A percentile compares a stretch with the other conserved stretches of the same genome.
Evolutionary conservation across 1,140 invertebrate genomes (phyloP).

Genomic region (Pristionchus pacificus): DNA sequence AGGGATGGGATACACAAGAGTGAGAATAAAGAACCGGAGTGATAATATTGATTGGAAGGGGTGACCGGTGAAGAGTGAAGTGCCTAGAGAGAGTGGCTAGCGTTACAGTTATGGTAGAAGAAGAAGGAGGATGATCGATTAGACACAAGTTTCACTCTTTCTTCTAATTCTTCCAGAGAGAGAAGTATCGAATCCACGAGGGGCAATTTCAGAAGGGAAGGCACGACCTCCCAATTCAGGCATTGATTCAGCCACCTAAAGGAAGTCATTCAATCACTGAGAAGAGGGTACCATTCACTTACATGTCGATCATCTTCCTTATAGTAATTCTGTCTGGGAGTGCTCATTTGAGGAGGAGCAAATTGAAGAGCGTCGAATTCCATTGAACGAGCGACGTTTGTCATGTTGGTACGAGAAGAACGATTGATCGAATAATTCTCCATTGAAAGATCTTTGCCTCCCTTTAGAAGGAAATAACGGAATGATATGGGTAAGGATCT

Average conservation of each 20-base stretch:
- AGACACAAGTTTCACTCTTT: slow-evolving; percentile 38
- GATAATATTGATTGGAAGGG: no score
- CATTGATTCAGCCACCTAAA: slow-evolving; percentile 51
- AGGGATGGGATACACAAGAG: no score
- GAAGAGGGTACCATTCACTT: no score
- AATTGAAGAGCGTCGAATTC: slow-evolving; percentile 55
- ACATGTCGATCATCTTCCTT: slow-evolving; percentile 36
- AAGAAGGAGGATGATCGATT: slow-evolving; percentile 9
- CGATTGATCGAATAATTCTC: slow-evolving; percentile 50
- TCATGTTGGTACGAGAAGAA: slow-evolving; percentile 52
- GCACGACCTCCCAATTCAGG: slow-evolving; percentile 39
- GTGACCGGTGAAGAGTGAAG: background rate
- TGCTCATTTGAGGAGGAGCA: slow-evolving; percentile 23
- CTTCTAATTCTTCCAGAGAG: slow-evolving; percentile 27
- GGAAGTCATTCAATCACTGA: no score
- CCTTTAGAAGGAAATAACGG: background rate
- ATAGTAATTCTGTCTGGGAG: slow-evolving; percentile 27
- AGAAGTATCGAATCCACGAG: slow-evolving; percentile 21
- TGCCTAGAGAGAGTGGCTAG: background rate
- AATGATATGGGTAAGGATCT: background rate
- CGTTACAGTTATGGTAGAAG: background rate
- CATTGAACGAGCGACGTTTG: slow-evolving; percentile 55
- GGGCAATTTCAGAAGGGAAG: slow-evolving; percentile 14
- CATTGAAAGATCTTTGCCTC: slow-evolving; percentile 39
- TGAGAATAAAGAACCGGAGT: no score